These are phyloP conservation scores for Rhinatrema bivittatum DNA, from an alignment of 2,797 vertebrate species.

Conservation along the genomic window DNA sequence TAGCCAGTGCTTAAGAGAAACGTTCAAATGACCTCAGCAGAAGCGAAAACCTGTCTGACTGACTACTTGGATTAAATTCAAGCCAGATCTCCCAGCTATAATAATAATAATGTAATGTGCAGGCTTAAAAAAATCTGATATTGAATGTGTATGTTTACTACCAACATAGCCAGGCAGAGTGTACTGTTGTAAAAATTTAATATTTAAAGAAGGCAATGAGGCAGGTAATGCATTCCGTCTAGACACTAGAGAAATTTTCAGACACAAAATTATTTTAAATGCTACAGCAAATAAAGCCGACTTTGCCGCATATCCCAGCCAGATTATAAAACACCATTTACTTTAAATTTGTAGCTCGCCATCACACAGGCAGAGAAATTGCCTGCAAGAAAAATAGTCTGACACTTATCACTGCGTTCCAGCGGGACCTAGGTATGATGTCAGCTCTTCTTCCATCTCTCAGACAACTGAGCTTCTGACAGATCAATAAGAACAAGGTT, in stretches of 20 bases:
- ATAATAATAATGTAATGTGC: constrained; percentile 5
- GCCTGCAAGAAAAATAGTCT: constrained; percentile 38
- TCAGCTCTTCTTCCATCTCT: constrained; percentile 28
- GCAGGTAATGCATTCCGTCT: constrained; percentile 48
- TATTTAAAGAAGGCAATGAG: constrained; percentile 47
- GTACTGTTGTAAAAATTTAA: constrained; percentile 25
- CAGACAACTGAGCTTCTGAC: constrained; percentile 47
- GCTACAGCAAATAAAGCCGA: constrained; percentile 34
- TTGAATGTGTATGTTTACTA: constrained; percentile 35
- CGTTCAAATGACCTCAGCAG: background rate
- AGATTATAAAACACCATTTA: constrained; percentile 44
- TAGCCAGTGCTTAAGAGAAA: too few species aligned
- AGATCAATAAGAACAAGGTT: constrained; percentile 53
- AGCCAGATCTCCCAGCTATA: background rate
- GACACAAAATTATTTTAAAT: constrained; percentile 42
- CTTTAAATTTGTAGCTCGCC: constrained; percentile 50
- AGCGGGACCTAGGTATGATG: constrained; percentile 36
- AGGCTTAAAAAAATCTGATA: constrained; percentile 22
- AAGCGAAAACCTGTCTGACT: background rate
- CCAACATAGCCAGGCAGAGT: constrained; percentile 16
- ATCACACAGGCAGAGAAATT: constrained; percentile 36
- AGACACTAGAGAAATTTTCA: constrained; percentile 47
- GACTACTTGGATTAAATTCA: constrained; percentile 7
- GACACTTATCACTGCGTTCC: constrained; percentile 32
- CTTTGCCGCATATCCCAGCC: constrained; percentile 19